Evolutionary conservation across 2,113 vertebrate genomes (phyloP), one percentile per base, ranked within the genome.

Genomic region (Pelmatolapia mariae): DNA sequence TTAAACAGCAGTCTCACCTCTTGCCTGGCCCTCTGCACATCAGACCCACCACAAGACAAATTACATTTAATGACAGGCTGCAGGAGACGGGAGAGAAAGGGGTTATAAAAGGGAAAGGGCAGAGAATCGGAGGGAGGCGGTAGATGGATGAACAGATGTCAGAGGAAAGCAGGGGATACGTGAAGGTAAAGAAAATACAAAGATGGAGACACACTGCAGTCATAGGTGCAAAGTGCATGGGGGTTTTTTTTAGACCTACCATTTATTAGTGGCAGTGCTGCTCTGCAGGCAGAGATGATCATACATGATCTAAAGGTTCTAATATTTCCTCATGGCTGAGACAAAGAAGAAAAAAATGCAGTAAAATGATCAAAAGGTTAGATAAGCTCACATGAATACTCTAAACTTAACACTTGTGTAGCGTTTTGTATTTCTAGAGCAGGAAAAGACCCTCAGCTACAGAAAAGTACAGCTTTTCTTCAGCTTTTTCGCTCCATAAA

Each of bases 41-140:
- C 71, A 83, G 54, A 78, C 61, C 78, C 33, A 8, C 31, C 4
- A 11, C 38, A 68, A 87, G 76, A 79, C 40, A 85, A 85, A 88
- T 86, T 80, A 82, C 47, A 81, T 83, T 43, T 79, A 84, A 86
- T 89, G 83, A 91, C 45, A 38, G 10, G 76, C 68, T 80, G 52
- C 73, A 38, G 43, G 76, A 83, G 59, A 56, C 3, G 7, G 40
- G 15, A 26, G 26, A 73, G 59, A 87, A 45, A 33, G 19, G 19
- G 53, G 78, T 71, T 71, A 71, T 71, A 71, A 45, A 71, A 71
- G 66, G 66, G 38, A 71, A 71, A 71, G 66, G 66, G 66, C 66
- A 71, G 22, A 1, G 22, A 43, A 71, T 45, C 38, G 2, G 66
- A 15, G 40, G 22, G 66, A 71, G 66, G 66, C 13, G 5, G 66